A percentile compares a stretch with the other conserved stretches of the same genome.
Conservation (phyloP, 2,113 vertebrate genomes). For the Pteropus alecto region DNA sequence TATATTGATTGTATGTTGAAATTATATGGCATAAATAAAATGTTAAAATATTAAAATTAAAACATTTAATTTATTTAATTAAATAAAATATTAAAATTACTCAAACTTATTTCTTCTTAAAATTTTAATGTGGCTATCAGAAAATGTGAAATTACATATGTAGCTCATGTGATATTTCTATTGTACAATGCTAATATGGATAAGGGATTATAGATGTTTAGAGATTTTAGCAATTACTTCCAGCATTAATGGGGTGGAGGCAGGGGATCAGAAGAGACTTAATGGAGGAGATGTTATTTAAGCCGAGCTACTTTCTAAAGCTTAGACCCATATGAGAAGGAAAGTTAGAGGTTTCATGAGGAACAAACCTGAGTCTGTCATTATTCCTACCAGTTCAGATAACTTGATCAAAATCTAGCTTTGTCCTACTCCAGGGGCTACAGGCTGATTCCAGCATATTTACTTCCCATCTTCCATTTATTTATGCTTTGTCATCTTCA, state of each 20-base stretch:
- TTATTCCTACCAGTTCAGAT: background rate
- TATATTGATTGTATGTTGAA: background rate
- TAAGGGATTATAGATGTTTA: background rate
- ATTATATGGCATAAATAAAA: background rate
- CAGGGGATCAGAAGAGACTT: background rate
- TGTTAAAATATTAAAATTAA: background rate
- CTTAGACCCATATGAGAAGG: background rate
- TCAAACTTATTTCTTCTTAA: background rate
- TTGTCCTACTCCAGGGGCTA: background rate
- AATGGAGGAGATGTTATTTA: background rate
- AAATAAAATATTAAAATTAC: slow-evolving; percentile 1
- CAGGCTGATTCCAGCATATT: background rate
- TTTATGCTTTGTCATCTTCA: background rate
- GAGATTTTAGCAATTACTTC: background rate
- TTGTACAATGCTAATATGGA: background rate
- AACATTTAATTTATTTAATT: background rate
- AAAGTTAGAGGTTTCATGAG: background rate
- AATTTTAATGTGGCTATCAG: background rate
- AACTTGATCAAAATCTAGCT: background rate
- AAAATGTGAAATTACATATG: background rate
- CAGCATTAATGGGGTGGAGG: background rate
- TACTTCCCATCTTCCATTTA: background rate
- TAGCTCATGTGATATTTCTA: background rate
- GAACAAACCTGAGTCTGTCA: background rate
- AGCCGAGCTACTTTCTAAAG: background rate